Evolutionary conservation across 2,113 vertebrate species (phyloP), one percentile per base, ranked within the genome.

Genomic region (Takifugu flavidus): DNA sequence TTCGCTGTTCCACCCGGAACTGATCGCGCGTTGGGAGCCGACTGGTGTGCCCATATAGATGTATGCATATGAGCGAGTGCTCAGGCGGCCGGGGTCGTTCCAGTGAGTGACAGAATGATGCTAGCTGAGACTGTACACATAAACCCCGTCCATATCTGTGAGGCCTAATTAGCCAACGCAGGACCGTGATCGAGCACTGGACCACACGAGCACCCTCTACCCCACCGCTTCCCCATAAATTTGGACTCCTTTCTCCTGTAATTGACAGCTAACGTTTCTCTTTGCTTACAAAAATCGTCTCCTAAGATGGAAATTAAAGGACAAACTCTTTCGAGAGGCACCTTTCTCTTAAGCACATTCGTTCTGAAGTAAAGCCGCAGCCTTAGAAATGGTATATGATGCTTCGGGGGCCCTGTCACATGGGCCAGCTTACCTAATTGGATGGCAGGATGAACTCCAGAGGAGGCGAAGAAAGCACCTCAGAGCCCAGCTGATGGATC

Each of bases 31-130:
- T 10, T 20, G 20, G 20, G 20, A 34, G 1, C 8, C 31, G 8
- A 15, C 29, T 13, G 28, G 47, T 49, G 15, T 6, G 13, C 39
- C 39, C 44, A 14, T 47, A 56, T 39, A 34, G 15, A 28, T 25
- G 25, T 56, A 67, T 80, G 67, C 62, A 72, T 61, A 71, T 46
- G 63, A 59, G 49, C 74, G 73, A 77, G 63, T 55, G 61, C 64
- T 77, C 77, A 79, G 81, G 72, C 80, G 83, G 70, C 72, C 42
- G 5, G 74, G 78, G 78, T 84, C 74, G 67, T 81, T 82, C 49
- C 60, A 55, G 52, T 65, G 76, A 86, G 74, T 75, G 87, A 83
- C 87, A 84, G 85, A 88, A 87, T 87, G 79, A 84, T 87, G 85
- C 78, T 79, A 78, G 47, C 58, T 29, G 43, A 72, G 61, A 63